These are phyloP conservation scores for Sebastes oblongus DNA, from an alignment of 2,797 vertebrate genomes.

Conservation along the genomic window DNA sequence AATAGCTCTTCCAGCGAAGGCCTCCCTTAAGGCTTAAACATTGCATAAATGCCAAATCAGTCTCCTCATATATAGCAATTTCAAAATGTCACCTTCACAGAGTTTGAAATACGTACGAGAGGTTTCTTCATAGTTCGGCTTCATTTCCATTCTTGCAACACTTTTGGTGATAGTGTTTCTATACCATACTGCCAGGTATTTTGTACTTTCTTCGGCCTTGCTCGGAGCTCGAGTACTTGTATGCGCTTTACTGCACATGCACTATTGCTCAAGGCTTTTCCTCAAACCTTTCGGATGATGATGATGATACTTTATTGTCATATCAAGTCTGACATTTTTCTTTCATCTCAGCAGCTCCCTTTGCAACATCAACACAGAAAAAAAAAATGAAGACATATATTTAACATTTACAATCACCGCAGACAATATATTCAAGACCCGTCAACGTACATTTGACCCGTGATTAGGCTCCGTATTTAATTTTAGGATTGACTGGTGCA, in stretches of 20 bases:
- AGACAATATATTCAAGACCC: too few relatives aligned
- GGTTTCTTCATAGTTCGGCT: constrained; percentile 29
- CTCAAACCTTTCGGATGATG: neutral
- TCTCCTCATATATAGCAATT: neutral
- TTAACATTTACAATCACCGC: too few relatives aligned
- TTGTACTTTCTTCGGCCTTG: neutral
- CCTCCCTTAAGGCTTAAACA: neutral
- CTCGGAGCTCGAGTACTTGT: neutral
- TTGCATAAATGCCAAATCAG: neutral
- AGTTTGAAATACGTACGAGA: neutral
- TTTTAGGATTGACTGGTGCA: too few relatives aligned
- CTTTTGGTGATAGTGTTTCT: neutral
- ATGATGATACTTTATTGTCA: too few relatives aligned
- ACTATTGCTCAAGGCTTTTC: neutral
- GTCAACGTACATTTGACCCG: too few relatives aligned
- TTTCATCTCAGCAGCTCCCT: too few relatives aligned
- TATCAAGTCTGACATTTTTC: too few relatives aligned
- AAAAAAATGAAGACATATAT: too few relatives aligned
- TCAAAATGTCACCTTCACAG: constrained; percentile 29
- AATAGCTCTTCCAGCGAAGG: neutral
- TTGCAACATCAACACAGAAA: neutral
- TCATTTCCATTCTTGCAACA: constrained; percentile 53
- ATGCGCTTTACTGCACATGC: neutral
- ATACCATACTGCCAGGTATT: neutral
- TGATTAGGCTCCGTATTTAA: too few relatives aligned